Percentiles rank a stretch among this genome's conserved stretches.
Conservation (phyloP, 2,888 invertebrate species). For the Rhorus exstirpatorius region DNA sequence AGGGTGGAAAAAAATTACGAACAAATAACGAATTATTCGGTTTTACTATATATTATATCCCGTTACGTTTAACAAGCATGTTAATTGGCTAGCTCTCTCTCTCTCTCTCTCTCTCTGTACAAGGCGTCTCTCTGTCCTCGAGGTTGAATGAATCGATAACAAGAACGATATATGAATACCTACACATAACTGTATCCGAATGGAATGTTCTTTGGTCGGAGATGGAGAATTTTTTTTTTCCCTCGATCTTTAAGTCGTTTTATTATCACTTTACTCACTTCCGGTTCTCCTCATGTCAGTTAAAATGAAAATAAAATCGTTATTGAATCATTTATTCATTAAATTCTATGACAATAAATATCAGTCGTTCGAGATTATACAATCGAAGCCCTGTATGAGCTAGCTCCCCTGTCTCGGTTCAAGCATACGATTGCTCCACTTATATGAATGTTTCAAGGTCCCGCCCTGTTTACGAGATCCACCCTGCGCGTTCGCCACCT, state of each 20-base stretch:
- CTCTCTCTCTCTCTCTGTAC: no score
- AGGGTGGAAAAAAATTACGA: neutral
- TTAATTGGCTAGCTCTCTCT: slow-evolving; percentile 46
- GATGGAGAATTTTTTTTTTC: neutral
- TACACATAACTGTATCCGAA: neutral
- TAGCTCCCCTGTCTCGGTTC: no score
- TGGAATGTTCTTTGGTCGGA: neutral
- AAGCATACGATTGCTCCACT: no score
- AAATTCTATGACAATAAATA: neutral
- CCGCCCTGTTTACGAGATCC: no score
- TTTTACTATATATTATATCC: slow-evolving; percentile 27
- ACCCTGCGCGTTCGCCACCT: no score
- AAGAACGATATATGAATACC: slow-evolving; percentile 23
- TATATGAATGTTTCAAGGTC: no score
- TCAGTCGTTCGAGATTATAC: neutral
- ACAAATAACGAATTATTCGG: slow-evolving; percentile 19
- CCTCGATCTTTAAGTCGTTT: no score
- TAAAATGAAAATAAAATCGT: no score
- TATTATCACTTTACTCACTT: no score
- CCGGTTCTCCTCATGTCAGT: no score
- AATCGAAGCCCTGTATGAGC: neutral
- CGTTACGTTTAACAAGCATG: slow-evolving; percentile 27
- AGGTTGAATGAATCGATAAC: slow-evolving; percentile 46
- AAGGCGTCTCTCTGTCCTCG: slow-evolving; percentile 6
- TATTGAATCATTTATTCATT: no score